These are phyloP conservation scores for Recurvirostra avosetta DNA, from an alignment of 2,113 vertebrate genomes.

Conservation along the genomic window DNA sequence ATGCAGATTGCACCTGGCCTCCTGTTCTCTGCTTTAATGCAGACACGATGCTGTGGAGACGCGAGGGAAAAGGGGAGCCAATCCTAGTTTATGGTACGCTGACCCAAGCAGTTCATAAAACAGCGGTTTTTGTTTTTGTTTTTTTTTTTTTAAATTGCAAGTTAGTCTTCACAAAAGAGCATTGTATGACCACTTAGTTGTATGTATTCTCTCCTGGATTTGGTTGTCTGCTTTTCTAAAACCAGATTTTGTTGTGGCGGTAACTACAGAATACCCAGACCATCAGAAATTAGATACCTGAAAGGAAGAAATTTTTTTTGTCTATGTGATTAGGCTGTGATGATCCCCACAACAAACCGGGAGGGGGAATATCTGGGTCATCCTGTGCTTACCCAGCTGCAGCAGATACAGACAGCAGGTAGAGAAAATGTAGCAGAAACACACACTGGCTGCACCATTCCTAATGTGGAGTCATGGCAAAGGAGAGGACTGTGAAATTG, in stretches of 20 bases:
- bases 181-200: neutral
- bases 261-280: neutral
- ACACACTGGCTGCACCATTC: neutral
- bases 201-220: neutral
- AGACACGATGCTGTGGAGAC: neutral
- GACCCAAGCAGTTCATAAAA: slow-evolving; percentile 3
- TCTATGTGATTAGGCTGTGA: neutral
- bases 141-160: neutral
- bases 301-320: neutral
- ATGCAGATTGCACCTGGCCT: neutral
- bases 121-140: neutral
- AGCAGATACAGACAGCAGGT: neutral
- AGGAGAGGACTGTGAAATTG: neutral
- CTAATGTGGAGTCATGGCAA: neutral
- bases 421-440: neutral
- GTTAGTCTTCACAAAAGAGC: neutral
- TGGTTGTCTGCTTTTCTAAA: neutral
- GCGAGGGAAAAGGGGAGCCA: neutral
- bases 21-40: neutral
- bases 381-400: neutral
- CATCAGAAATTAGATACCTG: neutral
- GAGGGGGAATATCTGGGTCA: neutral
- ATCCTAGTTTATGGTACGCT: neutral
- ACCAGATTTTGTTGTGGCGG: neutral
- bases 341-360: neutral